A percentile compares a stretch with the other conserved stretches of the same genome.
Evolutionary conservation across 2,888 invertebrate species (phyloP).

Genomic region (Branchipolynoe longqiensis): DNA sequence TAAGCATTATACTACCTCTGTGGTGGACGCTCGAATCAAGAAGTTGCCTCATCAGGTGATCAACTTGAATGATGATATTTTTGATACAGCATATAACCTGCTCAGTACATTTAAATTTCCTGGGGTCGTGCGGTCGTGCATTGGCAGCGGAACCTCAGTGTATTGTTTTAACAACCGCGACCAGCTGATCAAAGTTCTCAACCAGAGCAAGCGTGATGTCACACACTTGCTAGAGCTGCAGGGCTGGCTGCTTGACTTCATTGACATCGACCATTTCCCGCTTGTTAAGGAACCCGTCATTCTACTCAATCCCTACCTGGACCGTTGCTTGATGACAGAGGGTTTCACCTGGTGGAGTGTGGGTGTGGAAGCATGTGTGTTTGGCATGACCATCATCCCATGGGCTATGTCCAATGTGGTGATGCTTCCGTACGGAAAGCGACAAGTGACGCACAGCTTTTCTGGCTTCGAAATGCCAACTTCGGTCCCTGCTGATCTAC

Average conservation of each 20-base stretch:
- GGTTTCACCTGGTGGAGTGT: slow-evolving; percentile 57
- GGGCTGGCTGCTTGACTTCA: slow-evolving; percentile 51
- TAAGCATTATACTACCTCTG: slow-evolving; percentile 58
- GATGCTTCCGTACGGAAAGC: slow-evolving; percentile 36
- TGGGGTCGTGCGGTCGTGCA: slow-evolving; percentile 56
- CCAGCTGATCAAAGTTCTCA: slow-evolving; percentile 54
- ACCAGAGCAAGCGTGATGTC: slow-evolving; percentile 27
- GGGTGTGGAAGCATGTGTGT: slow-evolving; percentile 60
- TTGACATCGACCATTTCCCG: slow-evolving; percentile 51
- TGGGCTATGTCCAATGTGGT: slow-evolving; percentile 61
- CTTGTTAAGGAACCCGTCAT: slow-evolving; percentile 41
- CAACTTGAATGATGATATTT: slow-evolving; percentile 46
- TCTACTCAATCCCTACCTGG: slow-evolving; percentile 54
- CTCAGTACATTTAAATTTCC: slow-evolving; percentile 11
- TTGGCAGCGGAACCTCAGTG: slow-evolving; percentile 59
- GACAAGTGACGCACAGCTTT: slow-evolving; percentile 38
- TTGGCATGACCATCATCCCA: slow-evolving; percentile 52
- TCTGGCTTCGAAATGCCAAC: slow-evolving; percentile 61
- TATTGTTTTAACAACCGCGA: slow-evolving; percentile 59
- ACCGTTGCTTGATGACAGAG: slow-evolving; percentile 37
- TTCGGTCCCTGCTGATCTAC: slow-evolving; percentile 14
- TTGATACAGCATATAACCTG: slow-evolving; percentile 52
- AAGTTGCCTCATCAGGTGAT: slow-evolving; percentile 52
- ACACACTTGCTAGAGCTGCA: slow-evolving; percentile 53
- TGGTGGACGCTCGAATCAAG: slow-evolving; percentile 51